These are phyloP conservation scores for Dicycla oo DNA, from an alignment of 2,888 invertebrate genomes.

Conservation along the genomic window DNA sequence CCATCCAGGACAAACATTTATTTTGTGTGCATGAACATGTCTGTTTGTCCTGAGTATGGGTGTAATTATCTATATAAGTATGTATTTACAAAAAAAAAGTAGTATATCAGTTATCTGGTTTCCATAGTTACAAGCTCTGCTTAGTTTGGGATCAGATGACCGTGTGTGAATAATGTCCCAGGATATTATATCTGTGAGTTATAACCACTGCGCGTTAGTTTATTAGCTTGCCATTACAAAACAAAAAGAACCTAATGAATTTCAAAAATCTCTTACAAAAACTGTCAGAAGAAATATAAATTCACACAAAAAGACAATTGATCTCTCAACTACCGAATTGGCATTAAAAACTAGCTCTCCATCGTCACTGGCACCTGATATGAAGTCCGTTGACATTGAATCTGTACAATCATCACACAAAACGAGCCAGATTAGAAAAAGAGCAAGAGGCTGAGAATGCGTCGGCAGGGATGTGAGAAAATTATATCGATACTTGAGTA, in stretches of 20 bases:
- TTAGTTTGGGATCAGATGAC: too few relatives aligned
- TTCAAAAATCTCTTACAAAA: background rate
- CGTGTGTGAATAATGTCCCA: too few relatives aligned
- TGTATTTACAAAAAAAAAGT: too few relatives aligned
- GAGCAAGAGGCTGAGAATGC: slow-evolving; percentile 72
- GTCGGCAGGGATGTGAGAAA: slow-evolving; percentile 48
- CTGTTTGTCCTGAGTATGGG: too few relatives aligned
- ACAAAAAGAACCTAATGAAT: background rate
- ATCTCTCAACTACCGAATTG: slow-evolving; percentile 19
- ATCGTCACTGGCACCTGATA: slow-evolving; percentile 51
- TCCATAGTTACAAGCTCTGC: too few relatives aligned
- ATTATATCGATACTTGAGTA: background rate
- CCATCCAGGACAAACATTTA: too few relatives aligned
- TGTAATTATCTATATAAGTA: too few relatives aligned
- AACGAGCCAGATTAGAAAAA: slow-evolving; percentile 65
- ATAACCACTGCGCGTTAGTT: too few relatives aligned
- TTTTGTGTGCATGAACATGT: too few relatives aligned
- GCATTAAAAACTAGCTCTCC: background rate
- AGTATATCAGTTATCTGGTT: too few relatives aligned
- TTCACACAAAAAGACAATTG: slow-evolving; percentile 8
- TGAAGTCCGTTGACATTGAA: slow-evolving; percentile 61
- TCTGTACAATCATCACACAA: slow-evolving; percentile 62
- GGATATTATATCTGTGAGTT: too few relatives aligned
- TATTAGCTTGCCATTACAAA: background rate
- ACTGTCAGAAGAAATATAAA: background rate